These are phyloP conservation scores for Idaea biselata DNA, from an alignment of 2,888 invertebrate genomes.

Conservation along the genomic window DNA sequence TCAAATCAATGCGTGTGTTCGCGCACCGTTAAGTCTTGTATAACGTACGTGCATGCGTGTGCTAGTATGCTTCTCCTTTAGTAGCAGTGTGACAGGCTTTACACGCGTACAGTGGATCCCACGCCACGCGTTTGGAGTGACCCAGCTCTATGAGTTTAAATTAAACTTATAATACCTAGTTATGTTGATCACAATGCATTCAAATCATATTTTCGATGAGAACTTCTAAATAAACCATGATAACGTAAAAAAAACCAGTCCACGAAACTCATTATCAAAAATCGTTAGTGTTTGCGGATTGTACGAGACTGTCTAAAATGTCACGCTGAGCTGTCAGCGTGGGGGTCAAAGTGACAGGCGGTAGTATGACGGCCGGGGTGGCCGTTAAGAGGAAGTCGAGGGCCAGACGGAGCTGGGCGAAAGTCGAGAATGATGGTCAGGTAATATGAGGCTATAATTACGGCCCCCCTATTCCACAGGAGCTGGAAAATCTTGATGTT, in stretches of 20 bases:
- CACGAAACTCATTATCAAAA: neutral
- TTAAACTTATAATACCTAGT: no score
- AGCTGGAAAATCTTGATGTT: no score
- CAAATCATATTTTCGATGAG: neutral
- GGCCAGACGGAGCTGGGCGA: constrained; percentile 64
- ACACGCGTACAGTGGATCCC: no score
- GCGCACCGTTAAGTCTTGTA: no score
- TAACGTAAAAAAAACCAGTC: neutral
- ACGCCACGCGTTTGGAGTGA: no score
- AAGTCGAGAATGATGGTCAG: constrained; percentile 67
- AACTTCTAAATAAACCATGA: neutral
- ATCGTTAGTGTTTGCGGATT: neutral
- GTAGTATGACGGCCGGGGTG: constrained; percentile 69
- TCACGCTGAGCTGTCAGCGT: constrained; percentile 24
- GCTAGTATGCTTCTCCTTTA: no score
- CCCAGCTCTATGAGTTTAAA: no score
- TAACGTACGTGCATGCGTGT: no score
- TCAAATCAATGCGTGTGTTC: neutral
- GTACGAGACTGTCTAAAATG: constrained; percentile 16
- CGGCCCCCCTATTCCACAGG: neutral
- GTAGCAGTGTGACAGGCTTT: no score
- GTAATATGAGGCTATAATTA: constrained; percentile 33
- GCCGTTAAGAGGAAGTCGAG: constrained; percentile 61
- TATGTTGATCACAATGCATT: neutral
- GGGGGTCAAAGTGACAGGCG: constrained; percentile 25